phyloP scores from a whole-genome alignment of 2,888 invertebrate species.

The Dyspetes luteomarginatus region DNA sequence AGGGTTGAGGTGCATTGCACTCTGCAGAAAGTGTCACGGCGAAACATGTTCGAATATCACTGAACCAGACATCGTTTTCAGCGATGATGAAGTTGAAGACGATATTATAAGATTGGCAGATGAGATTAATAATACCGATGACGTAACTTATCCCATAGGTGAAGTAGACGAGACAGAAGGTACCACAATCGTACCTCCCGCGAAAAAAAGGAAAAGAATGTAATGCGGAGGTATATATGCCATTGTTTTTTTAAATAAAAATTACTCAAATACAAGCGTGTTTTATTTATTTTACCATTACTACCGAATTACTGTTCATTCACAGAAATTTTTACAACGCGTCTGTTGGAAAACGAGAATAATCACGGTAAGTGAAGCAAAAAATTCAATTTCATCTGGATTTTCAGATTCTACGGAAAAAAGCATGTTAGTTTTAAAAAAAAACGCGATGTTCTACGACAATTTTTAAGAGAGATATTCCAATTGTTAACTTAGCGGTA shows the following conservation, averaged over 20 bases:
- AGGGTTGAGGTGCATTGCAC: slow-evolving; percentile 2
- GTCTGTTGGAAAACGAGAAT: too few relatives aligned
- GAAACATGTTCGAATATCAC: neutral
- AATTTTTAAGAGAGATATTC: slow-evolving; percentile 1
- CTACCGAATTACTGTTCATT: too few relatives aligned
- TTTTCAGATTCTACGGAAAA: slow-evolving; percentile 2
- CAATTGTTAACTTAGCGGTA: slow-evolving; percentile 7
- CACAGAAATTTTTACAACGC: too few relatives aligned
- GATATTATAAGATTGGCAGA: neutral
- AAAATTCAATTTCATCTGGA: slow-evolving; percentile 1
- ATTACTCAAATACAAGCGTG: too few relatives aligned
- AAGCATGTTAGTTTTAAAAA: neutral
- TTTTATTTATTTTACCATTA: too few relatives aligned
- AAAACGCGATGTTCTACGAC: neutral
- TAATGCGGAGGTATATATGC: too few relatives aligned
- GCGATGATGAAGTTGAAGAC: slow-evolving; percentile 1
- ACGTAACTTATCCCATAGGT: neutral
- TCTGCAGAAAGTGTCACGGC: slow-evolving; percentile 25
- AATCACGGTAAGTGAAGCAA: neutral
- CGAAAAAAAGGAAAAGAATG: too few relatives aligned
- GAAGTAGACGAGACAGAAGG: neutral
- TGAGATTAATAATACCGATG: neutral
- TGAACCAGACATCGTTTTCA: slow-evolving; percentile 12
- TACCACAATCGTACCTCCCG: too few relatives aligned
- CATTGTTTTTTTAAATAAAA: too few relatives aligned